These are phyloP conservation scores for Cossypha niveicapilla DNA, from an alignment of 2,797 vertebrate genomes.

Conservation along the genomic window DNA sequence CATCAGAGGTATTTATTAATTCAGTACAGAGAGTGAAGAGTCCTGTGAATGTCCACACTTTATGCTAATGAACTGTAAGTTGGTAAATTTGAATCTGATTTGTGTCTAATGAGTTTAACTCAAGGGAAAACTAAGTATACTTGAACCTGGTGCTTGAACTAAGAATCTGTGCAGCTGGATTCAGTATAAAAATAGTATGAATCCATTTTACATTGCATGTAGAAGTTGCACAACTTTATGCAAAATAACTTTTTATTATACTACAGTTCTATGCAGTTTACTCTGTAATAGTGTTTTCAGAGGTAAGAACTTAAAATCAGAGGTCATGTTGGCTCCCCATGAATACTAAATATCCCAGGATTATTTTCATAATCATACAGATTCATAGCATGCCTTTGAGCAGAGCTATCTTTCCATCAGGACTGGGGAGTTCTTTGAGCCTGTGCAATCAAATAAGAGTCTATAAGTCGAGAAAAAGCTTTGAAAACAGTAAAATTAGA, in stretches of 20 bases:
- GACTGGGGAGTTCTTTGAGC: background rate
- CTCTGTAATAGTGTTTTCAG: slow-evolving; percentile 13
- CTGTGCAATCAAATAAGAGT: background rate
- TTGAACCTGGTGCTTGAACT: background rate
- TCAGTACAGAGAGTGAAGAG: background rate
- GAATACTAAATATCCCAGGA: slow-evolving; percentile 40
- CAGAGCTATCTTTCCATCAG: background rate
- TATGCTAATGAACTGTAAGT: background rate
- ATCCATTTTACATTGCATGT: background rate
- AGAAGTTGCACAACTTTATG: slow-evolving; percentile 25
- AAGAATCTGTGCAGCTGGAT: background rate
- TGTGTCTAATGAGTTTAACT: slow-evolving; percentile 11
- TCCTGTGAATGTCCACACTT: background rate
- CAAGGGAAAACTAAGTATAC: background rate
- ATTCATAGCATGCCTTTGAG: background rate
- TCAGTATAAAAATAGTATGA: slow-evolving; percentile 26
- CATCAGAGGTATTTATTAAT: background rate
- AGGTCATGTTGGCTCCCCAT: slow-evolving; percentile 47
- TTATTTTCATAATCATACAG: slow-evolving; percentile 18
- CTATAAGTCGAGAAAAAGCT: background rate
- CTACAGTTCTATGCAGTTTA: background rate
- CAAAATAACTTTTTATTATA: slow-evolving; percentile 30
- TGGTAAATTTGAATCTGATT: background rate
- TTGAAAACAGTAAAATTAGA: slow-evolving; percentile 25
- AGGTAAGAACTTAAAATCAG: slow-evolving; percentile 23